Evolutionary conservation across 2,888 invertebrate genomes (phyloP).

Genomic region (Cephus rjabovi): DNA sequence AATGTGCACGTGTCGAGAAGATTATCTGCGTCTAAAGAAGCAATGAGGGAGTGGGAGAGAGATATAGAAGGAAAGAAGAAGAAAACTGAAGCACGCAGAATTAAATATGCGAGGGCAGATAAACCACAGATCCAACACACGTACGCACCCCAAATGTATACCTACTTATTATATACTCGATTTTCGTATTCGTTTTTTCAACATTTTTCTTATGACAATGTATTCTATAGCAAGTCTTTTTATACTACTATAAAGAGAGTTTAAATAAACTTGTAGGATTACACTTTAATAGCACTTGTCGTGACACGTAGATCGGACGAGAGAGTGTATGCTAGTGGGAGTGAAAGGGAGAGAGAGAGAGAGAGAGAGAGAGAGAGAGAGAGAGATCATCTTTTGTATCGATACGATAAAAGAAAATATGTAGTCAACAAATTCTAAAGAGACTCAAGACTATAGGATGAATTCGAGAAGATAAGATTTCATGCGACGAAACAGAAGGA

Average conservation of each 20-base stretch:
- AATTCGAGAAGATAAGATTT: too few species aligned
- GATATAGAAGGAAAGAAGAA: background rate
- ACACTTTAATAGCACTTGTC: background rate
- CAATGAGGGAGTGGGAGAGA: conserved; percentile 12
- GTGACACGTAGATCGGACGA: background rate
- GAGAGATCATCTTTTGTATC: too few species aligned
- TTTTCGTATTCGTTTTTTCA: conserved; percentile 36
- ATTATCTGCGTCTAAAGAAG: conserved; percentile 27
- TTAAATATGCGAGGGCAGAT: conserved; percentile 16
- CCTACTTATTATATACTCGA: conserved; percentile 10
- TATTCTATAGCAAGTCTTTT: conserved; percentile 35
- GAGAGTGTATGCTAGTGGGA: background rate
- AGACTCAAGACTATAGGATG: conserved; percentile 6
- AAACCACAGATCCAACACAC: conserved; percentile 22
- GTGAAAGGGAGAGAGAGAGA: background rate
- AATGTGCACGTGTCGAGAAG: conserved; percentile 10
- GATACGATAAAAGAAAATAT: too few species aligned
- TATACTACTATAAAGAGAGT: conserved; percentile 32
- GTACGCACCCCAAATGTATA: background rate
- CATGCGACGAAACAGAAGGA: too few species aligned
- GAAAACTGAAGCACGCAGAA: background rate
- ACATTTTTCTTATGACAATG: conserved; percentile 34
- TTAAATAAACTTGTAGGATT: background rate
- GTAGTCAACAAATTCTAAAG: conserved; percentile 2
- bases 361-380: too few species aligned